Evolutionary conservation across 2,888 invertebrate species (phyloP).

Genomic region (Prionchulus punctatus): DNA sequence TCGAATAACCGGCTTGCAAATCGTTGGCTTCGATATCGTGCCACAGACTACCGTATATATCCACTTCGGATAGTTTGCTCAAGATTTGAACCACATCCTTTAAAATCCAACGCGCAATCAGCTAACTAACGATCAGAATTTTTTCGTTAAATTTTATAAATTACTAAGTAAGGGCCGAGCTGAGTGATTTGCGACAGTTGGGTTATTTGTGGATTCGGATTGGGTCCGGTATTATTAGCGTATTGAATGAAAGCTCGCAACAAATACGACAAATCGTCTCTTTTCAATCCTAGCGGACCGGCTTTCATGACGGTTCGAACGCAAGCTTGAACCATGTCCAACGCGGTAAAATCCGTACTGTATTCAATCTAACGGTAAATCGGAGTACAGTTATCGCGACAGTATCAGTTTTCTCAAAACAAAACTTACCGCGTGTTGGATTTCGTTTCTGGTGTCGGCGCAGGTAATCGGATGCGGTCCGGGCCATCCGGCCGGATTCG

Average conservation of each 20-base stretch:
- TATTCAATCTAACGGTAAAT: background rate
- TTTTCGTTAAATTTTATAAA: too few species aligned
- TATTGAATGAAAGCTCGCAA: background rate
- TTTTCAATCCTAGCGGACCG: background rate
- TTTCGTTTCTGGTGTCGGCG: background rate
- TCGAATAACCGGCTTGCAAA: background rate
- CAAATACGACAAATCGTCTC: background rate
- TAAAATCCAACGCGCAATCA: too few species aligned
- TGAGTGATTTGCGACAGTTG: too few species aligned
- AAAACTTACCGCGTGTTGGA: background rate
- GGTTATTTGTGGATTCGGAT: background rate
- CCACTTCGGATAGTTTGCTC: background rate
- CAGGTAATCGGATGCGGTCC: slow-evolving; percentile 3
- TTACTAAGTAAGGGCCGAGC: too few species aligned
- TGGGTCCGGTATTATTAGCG: too few species aligned
- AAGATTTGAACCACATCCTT: background rate
- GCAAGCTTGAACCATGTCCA: background rate
- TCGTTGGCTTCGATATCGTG: background rate
- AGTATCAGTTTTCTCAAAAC: too few species aligned
- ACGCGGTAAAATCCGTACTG: background rate
- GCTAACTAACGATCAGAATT: too few species aligned
- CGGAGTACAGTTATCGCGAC: background rate
- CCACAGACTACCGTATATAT: background rate
- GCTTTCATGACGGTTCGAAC: background rate
- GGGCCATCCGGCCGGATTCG: background rate